phyloP scores from a whole-genome alignment of 2,113 vertebrate species.

The Austrofundulus limnaeus region DNA sequence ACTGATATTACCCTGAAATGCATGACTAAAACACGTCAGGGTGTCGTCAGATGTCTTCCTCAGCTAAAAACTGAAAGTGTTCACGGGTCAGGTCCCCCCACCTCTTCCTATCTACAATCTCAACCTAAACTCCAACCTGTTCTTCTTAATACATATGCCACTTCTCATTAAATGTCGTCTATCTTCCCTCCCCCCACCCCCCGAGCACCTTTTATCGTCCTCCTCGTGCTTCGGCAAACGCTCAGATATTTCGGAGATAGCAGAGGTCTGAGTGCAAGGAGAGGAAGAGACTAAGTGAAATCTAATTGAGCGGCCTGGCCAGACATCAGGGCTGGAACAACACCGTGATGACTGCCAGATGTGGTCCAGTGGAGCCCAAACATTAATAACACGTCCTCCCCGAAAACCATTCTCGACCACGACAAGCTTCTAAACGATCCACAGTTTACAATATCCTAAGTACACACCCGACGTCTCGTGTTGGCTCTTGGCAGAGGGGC shows the following conservation, averaged over 20 bases:
- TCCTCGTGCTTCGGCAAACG: conserved; percentile 54
- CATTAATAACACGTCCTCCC: conserved; percentile 78
- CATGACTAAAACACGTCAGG: conserved; percentile 12
- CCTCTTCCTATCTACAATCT: conserved; percentile 13
- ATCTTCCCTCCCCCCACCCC: neutral
- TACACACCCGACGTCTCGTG: conserved; percentile 59
- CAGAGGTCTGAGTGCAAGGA: conserved; percentile 57
- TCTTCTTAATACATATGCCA: conserved; percentile 22
- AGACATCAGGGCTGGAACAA: conserved; percentile 79
- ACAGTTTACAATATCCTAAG: conserved; percentile 69
- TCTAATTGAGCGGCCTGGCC: conserved; percentile 78
- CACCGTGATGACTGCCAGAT: conserved; percentile 79
- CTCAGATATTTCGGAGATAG: conserved; percentile 64
- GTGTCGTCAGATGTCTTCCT: conserved; percentile 27
- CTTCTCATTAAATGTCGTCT: conserved; percentile 42
- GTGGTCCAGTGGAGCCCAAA: conserved; percentile 71
- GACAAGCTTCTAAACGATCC: conserved; percentile 62
- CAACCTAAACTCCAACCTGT: conserved; percentile 13
- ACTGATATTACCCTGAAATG: neutral
- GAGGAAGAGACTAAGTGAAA: conserved; percentile 80
- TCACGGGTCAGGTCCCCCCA: conserved; percentile 15
- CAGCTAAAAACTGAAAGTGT: conserved; percentile 24
- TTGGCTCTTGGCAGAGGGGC: conserved; percentile 49
- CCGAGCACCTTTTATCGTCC: conserved; percentile 36
- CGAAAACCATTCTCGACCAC: conserved; percentile 68